Conservation (phyloP, 2,888 invertebrate genomes). For the Athrips mouffetella region DNA sequence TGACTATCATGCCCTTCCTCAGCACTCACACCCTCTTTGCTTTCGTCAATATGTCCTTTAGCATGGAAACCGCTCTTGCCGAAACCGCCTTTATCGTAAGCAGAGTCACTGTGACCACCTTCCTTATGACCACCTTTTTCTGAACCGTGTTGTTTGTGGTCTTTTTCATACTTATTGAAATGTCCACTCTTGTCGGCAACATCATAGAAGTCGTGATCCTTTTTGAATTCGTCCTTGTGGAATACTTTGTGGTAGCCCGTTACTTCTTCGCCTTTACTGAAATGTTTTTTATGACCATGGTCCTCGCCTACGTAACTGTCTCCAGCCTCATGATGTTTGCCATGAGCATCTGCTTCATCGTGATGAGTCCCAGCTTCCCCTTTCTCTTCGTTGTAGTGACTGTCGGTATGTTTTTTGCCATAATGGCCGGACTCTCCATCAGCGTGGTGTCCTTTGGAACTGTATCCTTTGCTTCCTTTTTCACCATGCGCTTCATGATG, state of each 20-base stretch:
- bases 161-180: conserved; percentile 80
- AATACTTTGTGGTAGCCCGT: conserved; percentile 86
- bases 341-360: conserved; percentile 75
- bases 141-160: conserved; percentile 73
- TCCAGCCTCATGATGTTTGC: conserved; percentile 72
- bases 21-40: conserved; percentile 75
- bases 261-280: conserved; percentile 83
- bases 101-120: conserved; percentile 75
- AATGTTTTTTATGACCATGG: conserved; percentile 78
- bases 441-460: conserved; percentile 70
- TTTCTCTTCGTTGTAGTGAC: conserved; percentile 70
- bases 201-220: conserved; percentile 87
- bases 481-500: conserved; percentile 74
- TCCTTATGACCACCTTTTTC: conserved; percentile 77
- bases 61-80: conserved; percentile 78
- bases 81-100: conserved; percentile 67
- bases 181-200: conserved; percentile 82
- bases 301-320: conserved; percentile 76
- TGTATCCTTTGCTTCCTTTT: conserved; percentile 77
- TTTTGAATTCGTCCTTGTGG: conserved; percentile 87
- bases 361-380: conserved; percentile 76
- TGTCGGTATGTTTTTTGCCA: conserved; percentile 73
- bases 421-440: conserved; percentile 78
- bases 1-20: conserved; percentile 78
- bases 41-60: conserved; percentile 75